Evolutionary conservation across 2,113 vertebrate species (phyloP), one percentile per base, ranked within the genome.

Genomic region (Centropus unirufus): DNA sequence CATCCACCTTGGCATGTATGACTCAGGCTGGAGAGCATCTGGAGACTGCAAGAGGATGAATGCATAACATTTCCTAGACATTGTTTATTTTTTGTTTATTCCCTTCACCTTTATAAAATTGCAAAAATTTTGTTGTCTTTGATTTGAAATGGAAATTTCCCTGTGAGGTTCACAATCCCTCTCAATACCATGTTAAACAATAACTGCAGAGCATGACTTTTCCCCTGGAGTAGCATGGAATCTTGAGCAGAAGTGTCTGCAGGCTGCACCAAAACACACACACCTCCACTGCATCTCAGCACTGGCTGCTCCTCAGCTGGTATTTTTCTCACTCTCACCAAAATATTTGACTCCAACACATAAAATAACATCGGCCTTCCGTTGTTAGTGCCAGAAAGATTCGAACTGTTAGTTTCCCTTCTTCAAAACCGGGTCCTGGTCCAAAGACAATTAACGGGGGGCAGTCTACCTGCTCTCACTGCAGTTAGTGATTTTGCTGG

Each of bases 91-190:
- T 57, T 80, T 23, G 69, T 82, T 54, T 7, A 39, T 58, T 94
- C 69, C 68, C 42, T 92, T 52, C 61, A 73, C 83, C 75, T 96
- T 94, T 47, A 78, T 46, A 77, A 94, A 81, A 91, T 89, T 1
- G 0, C 82, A 62, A 30, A 73, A 85, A n/a, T 39, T 5, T 89
- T 82, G 91, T 61, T 77, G 64, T 20, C 73, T 85, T 75, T 74
- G 51, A 91, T 63, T 84, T 80, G 75, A 93, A 95, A 85, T 27
- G 92, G 85, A 68, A 92, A 83, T 96, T 97, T 94, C 94, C 92
- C 92, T 24, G 78, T 46, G 52, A 0, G 2, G 68, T 87, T 93
- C 22, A 2, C 24, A 5, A 76, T 95, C 70, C 18, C 58, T 66
- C 54, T 79, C 44, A 0, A 7, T 87, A 70, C 64, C 27, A 39